These are phyloP conservation scores for Pseudococcus jackbeardsleyi DNA, from an alignment of 2,888 invertebrate genomes.

Conservation along the genomic window DNA sequence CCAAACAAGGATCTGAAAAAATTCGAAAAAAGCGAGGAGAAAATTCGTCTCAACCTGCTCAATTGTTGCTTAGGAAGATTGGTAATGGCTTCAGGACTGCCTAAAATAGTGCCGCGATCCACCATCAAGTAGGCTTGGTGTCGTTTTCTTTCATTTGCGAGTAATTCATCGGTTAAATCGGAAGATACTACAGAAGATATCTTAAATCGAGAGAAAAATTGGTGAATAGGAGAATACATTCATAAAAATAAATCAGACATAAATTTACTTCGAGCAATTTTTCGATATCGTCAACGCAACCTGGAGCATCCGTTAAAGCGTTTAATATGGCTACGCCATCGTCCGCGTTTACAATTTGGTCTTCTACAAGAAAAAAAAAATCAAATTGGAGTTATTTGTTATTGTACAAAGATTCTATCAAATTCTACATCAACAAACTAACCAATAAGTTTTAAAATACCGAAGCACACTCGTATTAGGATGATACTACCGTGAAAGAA, in stretches of 20 bases:
- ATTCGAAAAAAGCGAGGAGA: constrained; percentile 34
- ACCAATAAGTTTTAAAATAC: constrained; percentile 89
- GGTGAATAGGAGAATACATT: not conserved
- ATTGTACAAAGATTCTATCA: not conserved
- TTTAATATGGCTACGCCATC: constrained; percentile 99
- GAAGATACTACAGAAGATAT: constrained; percentile 82
- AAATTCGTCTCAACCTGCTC: constrained; percentile 73
- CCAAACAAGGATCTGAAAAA: not conserved
- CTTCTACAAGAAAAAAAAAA: constrained; percentile 72
- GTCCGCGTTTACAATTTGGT: constrained; percentile 85
- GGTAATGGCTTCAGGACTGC: constrained; percentile 88
- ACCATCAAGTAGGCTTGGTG: constrained; percentile 97
- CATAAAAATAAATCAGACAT: too few relatives aligned
- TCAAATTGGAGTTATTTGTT: not conserved
- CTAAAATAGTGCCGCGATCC: constrained; percentile 93
- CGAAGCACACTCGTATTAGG: constrained; percentile 92
- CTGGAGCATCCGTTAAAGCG: constrained; percentile 94
- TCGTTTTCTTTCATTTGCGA: constrained; percentile 90
- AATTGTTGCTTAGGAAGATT: constrained; percentile 95
- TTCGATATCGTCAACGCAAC: constrained; percentile 92
- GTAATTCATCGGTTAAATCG: constrained; percentile 84
- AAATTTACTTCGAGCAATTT: constrained; percentile 80
- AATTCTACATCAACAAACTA: constrained; percentile 61
- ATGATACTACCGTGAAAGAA: constrained; percentile 96
- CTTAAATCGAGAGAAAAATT: constrained; percentile 69